Base-by-base conservation (phyloP, 1,140 invertebrate species). In the Heliconius hewitsoni region DNA sequence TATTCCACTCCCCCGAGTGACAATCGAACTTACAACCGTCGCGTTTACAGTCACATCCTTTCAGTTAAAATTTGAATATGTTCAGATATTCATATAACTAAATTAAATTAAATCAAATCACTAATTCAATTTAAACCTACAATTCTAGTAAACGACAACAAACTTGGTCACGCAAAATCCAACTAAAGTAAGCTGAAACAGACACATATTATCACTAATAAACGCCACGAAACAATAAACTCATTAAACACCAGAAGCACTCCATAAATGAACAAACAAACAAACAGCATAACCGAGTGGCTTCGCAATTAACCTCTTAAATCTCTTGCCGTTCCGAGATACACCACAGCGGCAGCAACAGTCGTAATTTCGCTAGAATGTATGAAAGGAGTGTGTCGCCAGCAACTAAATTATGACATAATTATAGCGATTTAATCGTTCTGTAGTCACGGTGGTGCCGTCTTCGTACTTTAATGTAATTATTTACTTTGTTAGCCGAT, bases 351-450 rank as follows among this genome's bases (percentile, higher is more conserved):
- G 74, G 73, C 73, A 72, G 60, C n/a, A 30, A n/a, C 27, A 66
- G 73, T 76, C 70, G 81, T 82, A 83, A 83, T 81, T 85, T 77
- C 75, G 82, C 79, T 55, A 77, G 87, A 89, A 89, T 89, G 81
- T 86, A 89, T 85, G 85, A 85, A 84, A 87, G 83, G 79, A 87
- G 84, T 79, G 83, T 80, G 83, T 79, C 84, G 82, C 80, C 77
- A 77, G 70, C 80, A 84, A 76, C 84, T 85, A 83, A 88, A 83
- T 86, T 90, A 89, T 87, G 85, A 89, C 83, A 83, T 87, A 85
- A 90, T 91, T 90, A 90, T 87, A 80, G 83, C 86, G 84, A 89
- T 89, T 90, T 88, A 88, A 82, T 84, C 89, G 87, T 60, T 66
- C 60, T 30, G 9, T 30, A 66, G 60, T 66, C 60, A 66, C 60